Percentiles rank a stretch among this genome's conserved stretches.
Evolutionary conservation across 2,888 invertebrate genomes (phyloP).

Genomic region (Nomada goodeniana): DNA sequence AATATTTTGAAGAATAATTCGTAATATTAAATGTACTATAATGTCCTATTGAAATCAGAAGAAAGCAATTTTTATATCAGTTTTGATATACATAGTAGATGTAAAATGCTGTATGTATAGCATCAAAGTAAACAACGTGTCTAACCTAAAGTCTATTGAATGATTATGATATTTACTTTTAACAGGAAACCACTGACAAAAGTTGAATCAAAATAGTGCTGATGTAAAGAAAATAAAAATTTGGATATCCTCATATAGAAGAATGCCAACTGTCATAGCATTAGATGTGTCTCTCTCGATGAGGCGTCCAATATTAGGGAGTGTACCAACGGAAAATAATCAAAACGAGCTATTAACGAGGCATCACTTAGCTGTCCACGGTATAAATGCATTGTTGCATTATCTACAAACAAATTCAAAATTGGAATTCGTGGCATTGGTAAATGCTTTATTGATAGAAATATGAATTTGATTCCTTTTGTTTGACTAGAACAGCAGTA

Average conservation of each 20-base stretch:
- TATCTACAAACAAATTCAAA: slow-evolving; percentile 88
- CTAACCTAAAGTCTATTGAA: slow-evolving; percentile 30
- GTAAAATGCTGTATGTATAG: not conserved
- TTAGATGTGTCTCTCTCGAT: slow-evolving; percentile 91
- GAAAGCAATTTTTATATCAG: too few species aligned
- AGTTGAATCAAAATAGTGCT: not conserved
- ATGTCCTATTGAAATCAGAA: too few species aligned
- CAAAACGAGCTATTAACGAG: slow-evolving; percentile 86
- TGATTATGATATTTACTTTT: not conserved
- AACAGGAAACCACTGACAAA: not conserved
- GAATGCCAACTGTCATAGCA: slow-evolving; percentile 91
- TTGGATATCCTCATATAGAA: slow-evolving; percentile 39
- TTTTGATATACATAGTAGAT: too few species aligned
- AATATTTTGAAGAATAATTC: too few species aligned
- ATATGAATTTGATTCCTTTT: not conserved
- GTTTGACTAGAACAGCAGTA: not conserved
- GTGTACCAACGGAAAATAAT: slow-evolving; percentile 82
- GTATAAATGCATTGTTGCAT: slow-evolving; percentile 88
- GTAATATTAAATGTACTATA: too few species aligned
- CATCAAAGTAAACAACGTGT: not conserved
- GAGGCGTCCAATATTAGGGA: slow-evolving; percentile 86
- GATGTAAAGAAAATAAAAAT: slow-evolving; percentile 12
- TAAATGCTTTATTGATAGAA: slow-evolving; percentile 81
- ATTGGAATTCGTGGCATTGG: slow-evolving; percentile 90
- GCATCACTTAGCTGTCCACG: slow-evolving; percentile 88